A percentile compares a stretch with the other conserved stretches of the same genome.
These are phyloP conservation scores for Salvelinus sp. DNA, from an alignment of 2,113 vertebrate species.

Conservation along the genomic window DNA sequence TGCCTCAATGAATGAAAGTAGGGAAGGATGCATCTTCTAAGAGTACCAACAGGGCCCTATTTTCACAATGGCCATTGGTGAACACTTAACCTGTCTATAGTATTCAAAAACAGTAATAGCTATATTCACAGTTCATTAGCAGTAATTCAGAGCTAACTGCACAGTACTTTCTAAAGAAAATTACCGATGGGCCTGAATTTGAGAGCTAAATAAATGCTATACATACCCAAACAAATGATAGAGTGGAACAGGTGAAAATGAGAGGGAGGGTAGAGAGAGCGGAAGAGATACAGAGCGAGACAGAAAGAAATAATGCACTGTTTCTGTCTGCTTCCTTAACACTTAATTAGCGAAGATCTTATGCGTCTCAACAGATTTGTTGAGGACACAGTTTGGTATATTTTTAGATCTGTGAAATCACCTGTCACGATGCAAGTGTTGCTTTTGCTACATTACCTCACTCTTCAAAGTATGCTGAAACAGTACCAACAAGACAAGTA, in stretches of 20 bases:
- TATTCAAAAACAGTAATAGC: no score
- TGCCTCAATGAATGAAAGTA: no score
- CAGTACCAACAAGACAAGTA: conserved; percentile 42
- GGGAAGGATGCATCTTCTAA: no score
- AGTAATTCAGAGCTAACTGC: no score
- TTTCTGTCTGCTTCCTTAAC: conserved; percentile 51
- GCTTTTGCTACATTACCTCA: conserved; percentile 58
- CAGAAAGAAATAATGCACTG: conserved; percentile 6
- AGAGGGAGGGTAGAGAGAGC: neutral
- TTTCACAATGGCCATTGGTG: no score
- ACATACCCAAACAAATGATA: neutral
- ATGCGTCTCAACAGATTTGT: conserved; percentile 41
- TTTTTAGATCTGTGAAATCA: conserved; percentile 72
- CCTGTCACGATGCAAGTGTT: conserved; percentile 37
- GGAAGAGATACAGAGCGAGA: neutral
- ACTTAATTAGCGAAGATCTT: conserved; percentile 71
- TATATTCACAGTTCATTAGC: no score
- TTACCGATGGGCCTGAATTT: no score
- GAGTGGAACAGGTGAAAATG: neutral
- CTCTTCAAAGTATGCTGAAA: conserved; percentile 51
- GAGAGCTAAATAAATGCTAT: no score
- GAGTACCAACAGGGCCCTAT: no score
- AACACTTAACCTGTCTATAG: no score
- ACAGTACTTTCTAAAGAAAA: no score
- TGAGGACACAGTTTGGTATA: conserved; percentile 67